Evolutionary conservation across 2,797 vertebrate genomes (phyloP).

Genomic region (Neosilurus mollespiculum): DNA sequence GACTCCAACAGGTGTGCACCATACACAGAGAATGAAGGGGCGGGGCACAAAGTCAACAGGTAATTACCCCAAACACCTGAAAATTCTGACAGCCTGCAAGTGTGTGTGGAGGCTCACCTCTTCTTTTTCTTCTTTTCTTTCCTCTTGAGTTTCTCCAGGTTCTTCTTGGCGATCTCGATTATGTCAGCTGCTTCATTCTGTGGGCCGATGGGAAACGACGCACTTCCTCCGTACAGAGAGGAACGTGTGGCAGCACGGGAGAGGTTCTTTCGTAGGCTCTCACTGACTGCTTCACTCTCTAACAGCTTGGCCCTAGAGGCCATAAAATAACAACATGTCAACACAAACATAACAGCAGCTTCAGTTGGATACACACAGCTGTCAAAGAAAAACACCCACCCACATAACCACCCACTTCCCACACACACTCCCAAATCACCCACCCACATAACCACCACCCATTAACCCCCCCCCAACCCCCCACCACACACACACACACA

Average conservation of each 20-base stretch:
- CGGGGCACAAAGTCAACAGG: constrained; percentile 21
- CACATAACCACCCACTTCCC: not conserved
- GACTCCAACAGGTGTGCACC: constrained; percentile 23
- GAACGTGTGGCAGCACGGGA: constrained; percentile 84
- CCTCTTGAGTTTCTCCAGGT: constrained; percentile 92
- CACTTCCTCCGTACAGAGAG: constrained; percentile 77
- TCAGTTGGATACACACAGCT: not conserved
- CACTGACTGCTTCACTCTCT: constrained; percentile 92
- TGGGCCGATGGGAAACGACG: constrained; percentile 78
- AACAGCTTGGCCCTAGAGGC: constrained; percentile 85
- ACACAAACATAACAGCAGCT: not conserved
- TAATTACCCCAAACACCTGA: constrained; percentile 55
- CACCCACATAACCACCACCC: too few species aligned
- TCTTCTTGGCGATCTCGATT: constrained; percentile 93
- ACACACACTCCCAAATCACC: not conserved
- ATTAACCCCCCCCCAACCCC: too few species aligned
- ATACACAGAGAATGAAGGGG: not conserved
- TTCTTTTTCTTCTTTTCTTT: constrained; percentile 95
- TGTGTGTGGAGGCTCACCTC: constrained; percentile 74
- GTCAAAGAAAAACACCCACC: too few species aligned
- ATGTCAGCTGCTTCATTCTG: constrained; percentile 91
- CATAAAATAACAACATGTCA: not conserved
- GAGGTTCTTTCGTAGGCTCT: constrained; percentile 88
- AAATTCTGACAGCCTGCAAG: constrained; percentile 10
- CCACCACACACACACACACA: not conserved